Percentiles rank a stretch among this genome's conserved stretches.
These are phyloP conservation scores for Sipunculus nudus DNA, from an alignment of 2,888 invertebrate species.

Conservation along the genomic window DNA sequence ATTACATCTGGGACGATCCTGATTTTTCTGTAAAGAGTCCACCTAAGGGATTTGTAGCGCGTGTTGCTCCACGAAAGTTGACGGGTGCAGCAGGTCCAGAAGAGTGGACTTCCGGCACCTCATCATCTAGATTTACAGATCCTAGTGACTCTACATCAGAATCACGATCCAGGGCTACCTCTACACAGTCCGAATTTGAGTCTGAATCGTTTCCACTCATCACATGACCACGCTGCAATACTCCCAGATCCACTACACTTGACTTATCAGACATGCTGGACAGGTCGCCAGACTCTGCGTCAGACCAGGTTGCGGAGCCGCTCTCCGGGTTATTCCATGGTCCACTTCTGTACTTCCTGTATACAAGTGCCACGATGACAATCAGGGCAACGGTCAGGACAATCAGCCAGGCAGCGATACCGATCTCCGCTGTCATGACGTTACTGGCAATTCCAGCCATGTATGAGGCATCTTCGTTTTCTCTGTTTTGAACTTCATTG, in stretches of 20 bases:
- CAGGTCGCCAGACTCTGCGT: slow-evolving; percentile 3
- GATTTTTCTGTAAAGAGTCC: too few species aligned
- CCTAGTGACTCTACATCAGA: too few species aligned
- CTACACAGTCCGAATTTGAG: too few species aligned
- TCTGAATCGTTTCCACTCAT: too few species aligned
- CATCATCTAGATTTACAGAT: too few species aligned
- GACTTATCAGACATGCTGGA: neutral
- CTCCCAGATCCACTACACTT: slow-evolving; percentile 4
- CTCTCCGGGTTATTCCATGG: neutral
- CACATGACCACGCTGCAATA: too few species aligned
- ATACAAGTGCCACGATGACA: neutral
- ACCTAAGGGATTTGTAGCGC: too few species aligned
- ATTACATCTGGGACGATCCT: too few species aligned
- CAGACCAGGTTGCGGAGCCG: neutral
- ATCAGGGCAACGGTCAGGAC: slow-evolving; percentile 16
- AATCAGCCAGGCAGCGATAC: slow-evolving; percentile 13
- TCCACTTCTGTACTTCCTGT: slow-evolving; percentile 4
- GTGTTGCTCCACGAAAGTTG: too few species aligned
- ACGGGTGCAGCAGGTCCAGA: too few species aligned
- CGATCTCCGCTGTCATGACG: slow-evolving; percentile 13
- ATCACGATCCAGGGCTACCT: too few species aligned
- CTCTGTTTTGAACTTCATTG: neutral
- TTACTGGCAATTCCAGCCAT: neutral
- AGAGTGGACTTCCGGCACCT: too few species aligned
- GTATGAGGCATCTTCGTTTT: neutral